These are phyloP conservation scores for Catonia carolina DNA, from an alignment of 2,888 invertebrate genomes.

Conservation along the genomic window DNA sequence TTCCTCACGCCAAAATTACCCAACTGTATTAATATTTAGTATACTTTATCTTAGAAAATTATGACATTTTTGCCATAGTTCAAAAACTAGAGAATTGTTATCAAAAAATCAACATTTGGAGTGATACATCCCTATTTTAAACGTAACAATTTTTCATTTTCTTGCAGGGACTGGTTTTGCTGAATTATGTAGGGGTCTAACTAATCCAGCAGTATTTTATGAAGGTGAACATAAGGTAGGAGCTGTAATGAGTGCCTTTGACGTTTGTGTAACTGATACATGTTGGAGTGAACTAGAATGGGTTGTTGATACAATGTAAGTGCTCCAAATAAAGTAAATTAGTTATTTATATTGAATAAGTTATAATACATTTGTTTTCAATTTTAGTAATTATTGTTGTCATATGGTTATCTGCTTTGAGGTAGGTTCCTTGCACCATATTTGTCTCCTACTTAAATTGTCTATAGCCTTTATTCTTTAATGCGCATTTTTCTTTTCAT, in stretches of 20 bases:
- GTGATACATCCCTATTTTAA: no score
- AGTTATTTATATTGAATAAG: conserved; percentile 2
- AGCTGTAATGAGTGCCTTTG: conserved; percentile 51
- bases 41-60: no score
- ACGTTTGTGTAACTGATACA: conserved; percentile 45
- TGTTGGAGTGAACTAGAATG: conserved; percentile 65
- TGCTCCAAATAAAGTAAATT: background rate
- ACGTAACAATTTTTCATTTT: no score
- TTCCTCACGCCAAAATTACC: no score
- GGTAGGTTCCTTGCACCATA: no score
- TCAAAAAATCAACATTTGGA: no score
- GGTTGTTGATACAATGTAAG: conserved; percentile 54
- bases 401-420: background rate
- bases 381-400: background rate
- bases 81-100: no score
- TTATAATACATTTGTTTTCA: background rate
- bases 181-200: conserved; percentile 44
- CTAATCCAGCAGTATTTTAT: conserved; percentile 59
- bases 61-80: no score
- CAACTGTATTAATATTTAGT: no score
- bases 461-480: no score
- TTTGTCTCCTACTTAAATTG: no score
- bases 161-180: conserved; percentile 45
- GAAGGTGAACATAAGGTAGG: conserved; percentile 50
- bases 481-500: no score